Evolutionary conservation across 2,113 vertebrate species (phyloP).

Genomic region (Numida meleagris): DNA sequence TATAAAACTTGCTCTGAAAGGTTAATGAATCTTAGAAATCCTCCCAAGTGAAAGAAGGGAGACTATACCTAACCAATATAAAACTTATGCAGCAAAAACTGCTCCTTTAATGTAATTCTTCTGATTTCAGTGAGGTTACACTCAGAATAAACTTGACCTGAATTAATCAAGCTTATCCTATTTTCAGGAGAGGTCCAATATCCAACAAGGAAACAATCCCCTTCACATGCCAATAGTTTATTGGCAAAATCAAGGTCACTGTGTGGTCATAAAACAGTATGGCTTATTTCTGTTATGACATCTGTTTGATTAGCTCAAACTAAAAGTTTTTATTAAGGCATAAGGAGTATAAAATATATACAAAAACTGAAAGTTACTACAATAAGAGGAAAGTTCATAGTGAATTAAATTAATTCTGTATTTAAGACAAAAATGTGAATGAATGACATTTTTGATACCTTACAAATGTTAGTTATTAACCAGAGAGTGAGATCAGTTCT

Average conservation of each 20-base stretch:
- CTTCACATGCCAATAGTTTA: background rate
- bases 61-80: background rate
- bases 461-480: background rate
- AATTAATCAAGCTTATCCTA: background rate
- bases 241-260: background rate
- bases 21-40: constrained; percentile 36
- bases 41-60: background rate
- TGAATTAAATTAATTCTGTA: background rate
- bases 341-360: background rate
- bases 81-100: background rate
- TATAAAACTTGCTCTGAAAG: background rate
- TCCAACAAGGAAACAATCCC: background rate
- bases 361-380: background rate
- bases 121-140: background rate
- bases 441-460: background rate
- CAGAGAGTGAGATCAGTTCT: background rate
- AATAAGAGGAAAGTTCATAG: background rate
- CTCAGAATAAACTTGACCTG: background rate
- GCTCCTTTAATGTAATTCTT: background rate
- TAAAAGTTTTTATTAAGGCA: background rate
- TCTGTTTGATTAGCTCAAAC: background rate
- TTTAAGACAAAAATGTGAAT: background rate
- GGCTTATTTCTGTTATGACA: background rate
- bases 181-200: background rate
- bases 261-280: background rate